Percentiles rank a stretch among this genome's conserved stretches.
phyloP scores from a whole-genome alignment of 1,140 invertebrate species.

The Geopemphigus sp. region DNA sequence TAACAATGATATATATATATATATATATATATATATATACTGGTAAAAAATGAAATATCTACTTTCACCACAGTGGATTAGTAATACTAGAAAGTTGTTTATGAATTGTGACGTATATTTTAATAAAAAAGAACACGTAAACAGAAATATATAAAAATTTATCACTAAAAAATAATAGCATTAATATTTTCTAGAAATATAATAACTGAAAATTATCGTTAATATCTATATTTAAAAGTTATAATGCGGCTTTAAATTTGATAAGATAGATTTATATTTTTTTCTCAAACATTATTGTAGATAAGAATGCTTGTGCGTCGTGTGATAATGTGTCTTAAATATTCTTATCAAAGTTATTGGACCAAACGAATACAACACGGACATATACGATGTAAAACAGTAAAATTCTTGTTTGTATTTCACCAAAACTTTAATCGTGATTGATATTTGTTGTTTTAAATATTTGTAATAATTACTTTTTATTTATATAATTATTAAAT shows the following conservation, averaged over 20 bases:
- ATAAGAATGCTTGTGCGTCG: no score
- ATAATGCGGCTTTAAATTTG: slow-evolving; percentile 17
- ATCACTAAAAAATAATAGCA: not conserved
- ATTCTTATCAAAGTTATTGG: no score
- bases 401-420: no score
- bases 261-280: not conserved
- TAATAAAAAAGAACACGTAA: not conserved
- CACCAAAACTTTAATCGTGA: no score
- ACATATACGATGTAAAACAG: no score
- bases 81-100: slow-evolving; percentile 18
- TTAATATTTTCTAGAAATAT: no score
- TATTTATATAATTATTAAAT: no score
- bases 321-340: no score
- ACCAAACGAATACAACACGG: no score
- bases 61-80: slow-evolving; percentile 16
- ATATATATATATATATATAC: not conserved
- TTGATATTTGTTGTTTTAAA: no score
- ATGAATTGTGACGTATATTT: not conserved
- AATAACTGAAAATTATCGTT: not conserved
- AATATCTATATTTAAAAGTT: slow-evolving; percentile 10
- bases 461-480: no score
- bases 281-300: no score
- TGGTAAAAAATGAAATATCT: not conserved
- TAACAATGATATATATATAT: slow-evolving; percentile 1
- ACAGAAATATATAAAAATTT: not conserved